Base-by-base conservation (phyloP, 2,797 vertebrate genomes). In the Natrix natrix region DNA sequence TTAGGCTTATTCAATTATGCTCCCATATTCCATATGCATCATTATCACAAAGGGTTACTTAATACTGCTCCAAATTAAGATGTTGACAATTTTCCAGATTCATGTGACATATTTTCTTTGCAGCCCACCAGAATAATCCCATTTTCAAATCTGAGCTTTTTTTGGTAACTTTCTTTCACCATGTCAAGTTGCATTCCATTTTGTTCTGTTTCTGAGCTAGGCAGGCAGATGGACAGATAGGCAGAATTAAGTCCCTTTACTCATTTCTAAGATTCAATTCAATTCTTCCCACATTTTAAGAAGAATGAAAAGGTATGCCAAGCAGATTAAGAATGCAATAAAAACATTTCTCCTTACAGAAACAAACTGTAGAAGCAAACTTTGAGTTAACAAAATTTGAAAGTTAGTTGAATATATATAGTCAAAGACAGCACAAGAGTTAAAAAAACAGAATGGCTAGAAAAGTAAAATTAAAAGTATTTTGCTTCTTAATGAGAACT, bases 401-500 rank as follows among this genome's bases (percentile, higher is more conserved):
- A 86, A 92, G 2, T 37, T 37, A 83, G 13, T 86, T 93, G 12
- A 93, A 74, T 94, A 90, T 91, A 37, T 37, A 37, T 37, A 37
- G 32, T 94, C 54, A 37, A 57, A 88, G 92, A 74, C 1, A 12
- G 91, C 37, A 91, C n/a, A 91, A 20, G 55, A 78, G 92, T 43
- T 78, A n/a, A 92, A 91, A 55, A 95, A 86, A 43, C 91, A 54
- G 63, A 54, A 94, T 89, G 7, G 87, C 86, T 28, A 28, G 13
- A 32, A 90, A n/a, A n/a, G n/a, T n/a, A n/a, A n/a, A 61, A 86
- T 54, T 95, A 94, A 26, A 61, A 95, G 86, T 0, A 60, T 10
- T 90, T 90, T 88, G 5, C 4, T 89, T 94, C 59, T 96, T 95
- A 89, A 93, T 89, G 92, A 94, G 87, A 43, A 95, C 87, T 91